phyloP scores from a whole-genome alignment of 2,113 vertebrate genomes.

The Herpetotheres cachinnans region DNA sequence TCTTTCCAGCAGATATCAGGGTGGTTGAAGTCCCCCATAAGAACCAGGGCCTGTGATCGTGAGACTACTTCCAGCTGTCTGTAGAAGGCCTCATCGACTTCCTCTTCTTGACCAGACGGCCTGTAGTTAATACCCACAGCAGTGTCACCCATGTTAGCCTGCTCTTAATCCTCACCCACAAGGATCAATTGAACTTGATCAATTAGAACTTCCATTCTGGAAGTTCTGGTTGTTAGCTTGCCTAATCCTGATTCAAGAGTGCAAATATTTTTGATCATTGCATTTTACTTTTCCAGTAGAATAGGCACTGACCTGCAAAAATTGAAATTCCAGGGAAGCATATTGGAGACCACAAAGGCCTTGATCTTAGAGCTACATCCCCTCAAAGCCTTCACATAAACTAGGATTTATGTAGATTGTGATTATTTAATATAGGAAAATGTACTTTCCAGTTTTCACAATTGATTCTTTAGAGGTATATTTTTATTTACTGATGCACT shows the following conservation, averaged over 20 bases:
- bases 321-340: background rate
- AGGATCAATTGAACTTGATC: background rate
- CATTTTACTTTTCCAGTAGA: background rate
- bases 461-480: background rate
- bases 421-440: background rate
- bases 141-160: too few species aligned
- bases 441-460: background rate
- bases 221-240: background rate
- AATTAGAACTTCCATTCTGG: background rate
- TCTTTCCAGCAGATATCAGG: too few species aligned
- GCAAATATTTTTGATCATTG: background rate
- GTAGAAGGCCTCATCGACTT: too few species aligned
- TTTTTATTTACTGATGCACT: background rate
- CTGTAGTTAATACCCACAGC: too few species aligned
- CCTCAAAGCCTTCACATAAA: background rate
- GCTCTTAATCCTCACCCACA: too few species aligned
- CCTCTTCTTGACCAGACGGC: too few species aligned
- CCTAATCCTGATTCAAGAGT: background rate
- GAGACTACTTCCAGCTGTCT: too few species aligned
- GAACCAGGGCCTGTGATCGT: too few species aligned
- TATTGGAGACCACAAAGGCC: background rate
- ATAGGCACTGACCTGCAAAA: background rate
- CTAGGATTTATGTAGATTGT: background rate
- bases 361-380: background rate
- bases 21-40: too few species aligned